These are phyloP conservation scores for Leptopilina drosophilae DNA, from an alignment of 2,888 invertebrate genomes.

Conservation along the genomic window DNA sequence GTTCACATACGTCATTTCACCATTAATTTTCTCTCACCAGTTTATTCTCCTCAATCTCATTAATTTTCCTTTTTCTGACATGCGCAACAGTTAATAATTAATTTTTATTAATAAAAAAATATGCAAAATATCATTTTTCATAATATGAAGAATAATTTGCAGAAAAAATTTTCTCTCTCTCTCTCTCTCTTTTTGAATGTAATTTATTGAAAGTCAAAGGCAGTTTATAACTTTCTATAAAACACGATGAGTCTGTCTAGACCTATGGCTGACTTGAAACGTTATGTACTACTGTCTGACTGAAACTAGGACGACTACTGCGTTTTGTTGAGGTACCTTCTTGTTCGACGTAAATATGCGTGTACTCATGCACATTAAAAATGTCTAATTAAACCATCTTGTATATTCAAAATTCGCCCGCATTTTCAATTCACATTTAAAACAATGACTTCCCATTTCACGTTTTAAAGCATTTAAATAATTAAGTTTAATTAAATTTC, in stretches of 20 bases:
- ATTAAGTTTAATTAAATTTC: too few relatives aligned
- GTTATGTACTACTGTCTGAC: conserved; percentile 47
- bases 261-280: conserved; percentile 51
- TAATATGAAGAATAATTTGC: too few relatives aligned
- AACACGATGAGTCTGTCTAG: neutral
- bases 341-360: conserved; percentile 23
- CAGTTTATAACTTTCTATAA: conserved; percentile 19
- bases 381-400: conserved; percentile 28
- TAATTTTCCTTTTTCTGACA: too few relatives aligned
- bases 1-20: too few relatives aligned
- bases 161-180: too few relatives aligned
- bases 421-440: conserved; percentile 16
- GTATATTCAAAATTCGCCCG: conserved; percentile 30
- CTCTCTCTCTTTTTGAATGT: neutral
- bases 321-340: conserved; percentile 24
- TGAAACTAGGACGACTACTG: conserved; percentile 51
- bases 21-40: too few relatives aligned
- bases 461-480: neutral
- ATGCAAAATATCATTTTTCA: too few relatives aligned
- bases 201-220: neutral
- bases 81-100: too few relatives aligned
- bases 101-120: too few relatives aligned
- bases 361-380: conserved; percentile 2
- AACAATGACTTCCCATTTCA: neutral
- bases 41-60: too few relatives aligned